Evolutionary conservation across 2,888 invertebrate species (phyloP).

Genomic region (Drosophila helvetica): DNA sequence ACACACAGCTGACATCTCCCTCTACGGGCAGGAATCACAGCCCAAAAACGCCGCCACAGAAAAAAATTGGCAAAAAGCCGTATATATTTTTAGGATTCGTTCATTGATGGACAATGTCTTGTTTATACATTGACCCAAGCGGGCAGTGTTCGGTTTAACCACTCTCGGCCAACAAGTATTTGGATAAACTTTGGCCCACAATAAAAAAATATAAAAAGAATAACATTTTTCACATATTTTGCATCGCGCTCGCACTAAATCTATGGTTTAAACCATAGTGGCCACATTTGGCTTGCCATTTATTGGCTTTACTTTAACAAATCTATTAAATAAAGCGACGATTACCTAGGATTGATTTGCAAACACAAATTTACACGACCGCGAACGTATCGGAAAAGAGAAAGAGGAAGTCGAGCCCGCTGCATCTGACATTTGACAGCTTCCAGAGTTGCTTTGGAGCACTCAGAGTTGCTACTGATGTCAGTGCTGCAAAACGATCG

Average conservation of each 20-base stretch:
- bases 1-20: slow-evolving; percentile 23
- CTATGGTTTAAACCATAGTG: slow-evolving; percentile 12
- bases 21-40: background rate
- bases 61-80: slow-evolving; percentile 55
- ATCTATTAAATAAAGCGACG: slow-evolving; percentile 68
- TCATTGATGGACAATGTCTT: slow-evolving; percentile 16
- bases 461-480: slow-evolving; percentile 44
- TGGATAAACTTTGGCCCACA: slow-evolving; percentile 54
- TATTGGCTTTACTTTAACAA: slow-evolving; percentile 12
- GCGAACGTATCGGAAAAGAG: slow-evolving; percentile 83
- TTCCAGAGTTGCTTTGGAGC: slow-evolving; percentile 53
- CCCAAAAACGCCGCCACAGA: slow-evolving; percentile 33
- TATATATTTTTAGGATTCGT: background rate
- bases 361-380: slow-evolving; percentile 83
- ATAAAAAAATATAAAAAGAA: slow-evolving; percentile 56
- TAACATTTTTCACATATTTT: slow-evolving; percentile 55
- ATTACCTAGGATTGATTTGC: slow-evolving; percentile 84
- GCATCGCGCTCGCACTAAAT: slow-evolving; percentile 51
- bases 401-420: slow-evolving; percentile 81
- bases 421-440: slow-evolving; percentile 74
- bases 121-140: slow-evolving; percentile 24
- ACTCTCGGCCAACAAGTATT: slow-evolving; percentile 21
- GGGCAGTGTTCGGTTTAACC: slow-evolving; percentile 12
- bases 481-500: background rate
- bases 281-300: background rate